Evolutionary conservation across 2,113 vertebrate species (phyloP).

Genomic region (Sinocyclocheilus maitianheensis): DNA sequence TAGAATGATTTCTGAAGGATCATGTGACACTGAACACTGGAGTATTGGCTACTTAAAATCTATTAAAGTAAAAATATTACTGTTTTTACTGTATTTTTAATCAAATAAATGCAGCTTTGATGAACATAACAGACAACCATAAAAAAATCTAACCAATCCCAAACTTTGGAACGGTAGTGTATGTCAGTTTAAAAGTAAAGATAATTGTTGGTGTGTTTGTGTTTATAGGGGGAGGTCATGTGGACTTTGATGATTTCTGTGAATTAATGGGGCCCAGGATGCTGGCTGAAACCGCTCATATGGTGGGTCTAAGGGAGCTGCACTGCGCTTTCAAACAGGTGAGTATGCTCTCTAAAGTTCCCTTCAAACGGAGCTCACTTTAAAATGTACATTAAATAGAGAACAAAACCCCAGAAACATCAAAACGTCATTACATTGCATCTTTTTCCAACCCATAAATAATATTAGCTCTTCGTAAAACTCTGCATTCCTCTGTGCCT

Average conservation of each 20-base stretch:
- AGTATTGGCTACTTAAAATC: too few species aligned
- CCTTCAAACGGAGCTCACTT: background rate
- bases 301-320: constrained; percentile 91
- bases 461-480: background rate
- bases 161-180: background rate
- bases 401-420: background rate
- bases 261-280: constrained; percentile 94
- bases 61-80: too few species aligned
- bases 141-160: background rate
- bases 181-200: background rate
- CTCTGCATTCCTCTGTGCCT: background rate
- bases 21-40: background rate
- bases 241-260: constrained; percentile 95
- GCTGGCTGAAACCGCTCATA: constrained; percentile 90
- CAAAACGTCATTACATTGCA: background rate
- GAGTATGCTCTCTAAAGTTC: constrained; percentile 22
- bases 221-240: constrained; percentile 84
- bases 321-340: constrained; percentile 77
- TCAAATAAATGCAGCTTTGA: background rate
- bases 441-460: background rate
- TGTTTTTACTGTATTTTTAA: background rate
- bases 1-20: background rate
- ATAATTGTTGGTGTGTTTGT: constrained; percentile 36
- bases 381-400: constrained; percentile 13
- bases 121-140: background rate